These are phyloP conservation scores for Ophthalmolycus amberensis DNA, from an alignment of 2,113 vertebrate genomes.

Conservation along the genomic window DNA sequence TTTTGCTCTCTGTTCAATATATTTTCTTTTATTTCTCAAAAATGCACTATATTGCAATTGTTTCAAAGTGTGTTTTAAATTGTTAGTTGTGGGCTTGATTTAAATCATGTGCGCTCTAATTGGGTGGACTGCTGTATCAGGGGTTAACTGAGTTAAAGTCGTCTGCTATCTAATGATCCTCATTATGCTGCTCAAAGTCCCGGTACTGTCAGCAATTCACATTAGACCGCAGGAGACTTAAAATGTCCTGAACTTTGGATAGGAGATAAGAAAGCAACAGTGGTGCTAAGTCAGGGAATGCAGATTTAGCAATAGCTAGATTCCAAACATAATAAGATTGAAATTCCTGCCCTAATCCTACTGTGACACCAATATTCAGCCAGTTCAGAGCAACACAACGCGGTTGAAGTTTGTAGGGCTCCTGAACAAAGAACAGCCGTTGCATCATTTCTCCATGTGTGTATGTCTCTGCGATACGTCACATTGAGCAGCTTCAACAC, in stretches of 20 bases:
- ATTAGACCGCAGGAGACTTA: not conserved
- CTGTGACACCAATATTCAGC: slow-evolving; percentile 54
- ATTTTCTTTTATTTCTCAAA: too few species aligned
- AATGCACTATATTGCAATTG: too few species aligned
- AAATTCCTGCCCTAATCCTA: slow-evolving; percentile 77
- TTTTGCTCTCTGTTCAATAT: too few species aligned
- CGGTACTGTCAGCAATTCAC: too few species aligned
- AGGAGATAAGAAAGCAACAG: slow-evolving; percentile 61
- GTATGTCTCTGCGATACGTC: not conserved
- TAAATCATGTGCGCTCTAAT: slow-evolving; percentile 56
- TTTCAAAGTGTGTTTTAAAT: too few species aligned
- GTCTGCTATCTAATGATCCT: slow-evolving; percentile 14
- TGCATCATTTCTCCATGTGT: not conserved
- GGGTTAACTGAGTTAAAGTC: slow-evolving; percentile 50
- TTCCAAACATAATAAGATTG: slow-evolving; percentile 75
- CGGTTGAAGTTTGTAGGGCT: not conserved
- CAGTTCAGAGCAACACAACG: slow-evolving; percentile 18
- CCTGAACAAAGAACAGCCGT: slow-evolving; percentile 2
- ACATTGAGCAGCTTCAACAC: not conserved
- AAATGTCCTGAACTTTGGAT: slow-evolving; percentile 35
- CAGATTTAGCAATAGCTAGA: slow-evolving; percentile 70
- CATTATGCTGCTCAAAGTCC: slow-evolving; percentile 1
- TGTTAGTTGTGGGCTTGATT: slow-evolving; percentile 26
- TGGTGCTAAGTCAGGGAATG: slow-evolving; percentile 69
- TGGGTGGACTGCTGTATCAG: slow-evolving; percentile 2